A percentile compares a stretch with the other conserved stretches of the same genome.
These are phyloP conservation scores for Prosopocoilus inquinatus DNA, from an alignment of 2,888 invertebrate genomes.

Conservation along the genomic window DNA sequence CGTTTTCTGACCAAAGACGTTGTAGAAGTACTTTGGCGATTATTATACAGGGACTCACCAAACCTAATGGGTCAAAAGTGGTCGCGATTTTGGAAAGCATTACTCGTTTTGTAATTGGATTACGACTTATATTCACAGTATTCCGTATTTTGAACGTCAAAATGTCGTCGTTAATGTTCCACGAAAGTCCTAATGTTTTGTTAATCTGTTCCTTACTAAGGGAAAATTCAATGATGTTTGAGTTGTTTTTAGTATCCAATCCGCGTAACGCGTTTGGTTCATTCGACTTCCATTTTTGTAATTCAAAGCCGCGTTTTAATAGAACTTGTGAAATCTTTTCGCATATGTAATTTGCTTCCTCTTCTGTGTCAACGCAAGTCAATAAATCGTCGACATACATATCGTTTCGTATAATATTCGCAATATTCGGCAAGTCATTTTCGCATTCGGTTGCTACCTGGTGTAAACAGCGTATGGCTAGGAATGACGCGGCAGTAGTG, in stretches of 20 bases:
- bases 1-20: conserved; percentile 6
- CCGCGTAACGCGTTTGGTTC: not conserved
- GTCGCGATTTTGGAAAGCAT: conserved; percentile 6
- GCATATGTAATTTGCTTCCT: not conserved
- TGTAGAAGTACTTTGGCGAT: conserved; percentile 4
- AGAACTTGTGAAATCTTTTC: conserved; percentile 3
- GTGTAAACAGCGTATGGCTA: conserved; percentile 25
- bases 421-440: conserved; percentile 21
- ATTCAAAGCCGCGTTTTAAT: conserved; percentile 16
- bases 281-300: conserved; percentile 25
- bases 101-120: not conserved
- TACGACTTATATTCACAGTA: not conserved
- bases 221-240: too few relatives aligned
- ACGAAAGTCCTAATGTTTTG: conserved; percentile 3
- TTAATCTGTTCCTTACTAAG: not conserved
- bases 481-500: conserved; percentile 24
- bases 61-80: conserved; percentile 4
- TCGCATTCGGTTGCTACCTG: conserved; percentile 21
- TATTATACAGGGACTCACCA: not conserved
- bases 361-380: conserved; percentile 11
- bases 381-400: conserved; percentile 27
- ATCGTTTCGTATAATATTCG: conserved; percentile 13
- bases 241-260: too few relatives aligned
- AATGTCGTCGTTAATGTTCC: not conserved
- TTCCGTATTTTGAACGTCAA: not conserved